Evolutionary conservation across 2,888 invertebrate species (phyloP).

Genomic region (Scrobipalpa costella): DNA sequence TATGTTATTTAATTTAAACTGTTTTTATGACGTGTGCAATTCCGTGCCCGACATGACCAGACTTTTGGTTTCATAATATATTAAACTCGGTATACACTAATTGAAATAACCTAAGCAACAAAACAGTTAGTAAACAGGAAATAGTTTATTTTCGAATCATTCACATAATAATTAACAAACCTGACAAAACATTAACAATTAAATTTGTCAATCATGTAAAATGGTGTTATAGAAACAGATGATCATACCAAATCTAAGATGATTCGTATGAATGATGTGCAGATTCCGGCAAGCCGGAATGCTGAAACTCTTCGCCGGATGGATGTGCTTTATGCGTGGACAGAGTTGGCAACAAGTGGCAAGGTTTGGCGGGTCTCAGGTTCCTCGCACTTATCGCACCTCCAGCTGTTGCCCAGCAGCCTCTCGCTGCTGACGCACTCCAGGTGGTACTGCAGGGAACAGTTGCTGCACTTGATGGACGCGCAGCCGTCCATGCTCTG

Average conservation of each 20-base stretch:
- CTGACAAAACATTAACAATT: conserved; percentile 20
- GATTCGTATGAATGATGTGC: too few species aligned
- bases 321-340: conserved; percentile 9
- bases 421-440: conserved; percentile 62
- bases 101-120: not conserved
- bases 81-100: too few species aligned
- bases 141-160: not conserved
- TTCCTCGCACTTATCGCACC: conserved; percentile 60
- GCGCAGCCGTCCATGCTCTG: conserved; percentile 64
- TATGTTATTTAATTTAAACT: too few species aligned
- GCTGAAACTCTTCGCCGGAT: too few species aligned
- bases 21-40: too few species aligned
- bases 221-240: too few species aligned
- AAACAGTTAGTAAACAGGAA: not conserved
- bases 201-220: not conserved
- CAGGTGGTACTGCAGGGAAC: conserved; percentile 64
- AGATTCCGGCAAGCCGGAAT: too few species aligned
- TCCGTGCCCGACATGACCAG: too few species aligned
- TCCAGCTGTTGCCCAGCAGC: conserved; percentile 59
- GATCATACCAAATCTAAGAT: too few species aligned
- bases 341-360: conserved; percentile 37
- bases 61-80: too few species aligned
- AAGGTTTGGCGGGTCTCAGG: conserved; percentile 37
- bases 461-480: conserved; percentile 65
- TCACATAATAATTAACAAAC: conserved; percentile 36